These are phyloP conservation scores for Pandion haliaetus DNA, from an alignment of 2,113 vertebrate species.

Conservation along the genomic window DNA sequence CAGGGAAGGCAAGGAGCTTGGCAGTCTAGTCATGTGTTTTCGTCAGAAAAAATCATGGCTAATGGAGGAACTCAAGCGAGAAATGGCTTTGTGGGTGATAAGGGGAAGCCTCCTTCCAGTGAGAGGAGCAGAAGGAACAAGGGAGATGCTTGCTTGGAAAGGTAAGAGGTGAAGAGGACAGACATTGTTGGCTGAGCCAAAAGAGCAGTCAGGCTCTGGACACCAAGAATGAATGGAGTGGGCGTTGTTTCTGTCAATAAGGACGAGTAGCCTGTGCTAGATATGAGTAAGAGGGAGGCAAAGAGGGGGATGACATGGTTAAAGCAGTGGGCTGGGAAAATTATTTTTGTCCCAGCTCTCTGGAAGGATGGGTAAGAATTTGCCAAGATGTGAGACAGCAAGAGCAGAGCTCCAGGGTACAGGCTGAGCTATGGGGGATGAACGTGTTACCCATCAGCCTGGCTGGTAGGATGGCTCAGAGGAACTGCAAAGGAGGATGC, in stretches of 20 bases:
- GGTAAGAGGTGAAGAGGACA: not conserved
- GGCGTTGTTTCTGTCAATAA: not conserved
- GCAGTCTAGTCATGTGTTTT: not conserved
- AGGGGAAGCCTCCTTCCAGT: not conserved
- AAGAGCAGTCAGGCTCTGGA: not conserved
- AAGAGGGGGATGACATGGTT: not conserved
- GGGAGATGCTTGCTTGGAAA: not conserved
- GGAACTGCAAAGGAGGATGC: not conserved
- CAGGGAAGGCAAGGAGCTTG: not conserved
- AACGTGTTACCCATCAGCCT: not conserved
- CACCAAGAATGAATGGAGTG: not conserved
- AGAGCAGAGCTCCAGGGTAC: not conserved
- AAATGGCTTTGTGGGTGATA: not conserved
- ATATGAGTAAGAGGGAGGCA: not conserved
- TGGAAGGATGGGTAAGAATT: not conserved
- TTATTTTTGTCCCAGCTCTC: not conserved
- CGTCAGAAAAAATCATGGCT: not conserved
- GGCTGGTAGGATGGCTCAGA: not conserved
- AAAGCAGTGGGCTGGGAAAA: not conserved
- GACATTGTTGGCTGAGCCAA: not conserved
- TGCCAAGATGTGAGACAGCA: not conserved
- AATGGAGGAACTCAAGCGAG: not conserved
- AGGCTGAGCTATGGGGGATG: not conserved
- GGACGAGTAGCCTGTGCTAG: no score
- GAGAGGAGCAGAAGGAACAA: not conserved